A percentile compares a stretch with the other conserved stretches of the same genome.
Conservation (phyloP, 2,888 invertebrate species). For the Patella caerulea region DNA sequence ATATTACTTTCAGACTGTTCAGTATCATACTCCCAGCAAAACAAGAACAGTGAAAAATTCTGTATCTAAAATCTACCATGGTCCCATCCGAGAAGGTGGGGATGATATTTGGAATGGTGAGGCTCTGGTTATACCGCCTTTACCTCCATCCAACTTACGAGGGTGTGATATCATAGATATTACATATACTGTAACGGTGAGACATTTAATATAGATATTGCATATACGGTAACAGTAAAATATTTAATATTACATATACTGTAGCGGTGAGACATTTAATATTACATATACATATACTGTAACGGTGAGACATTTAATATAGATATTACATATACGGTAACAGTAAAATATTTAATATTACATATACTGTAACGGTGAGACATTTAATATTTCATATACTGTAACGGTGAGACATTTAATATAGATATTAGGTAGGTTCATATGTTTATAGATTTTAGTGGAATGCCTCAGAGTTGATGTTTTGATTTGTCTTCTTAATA, state of each 20-base stretch:
- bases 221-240: no score
- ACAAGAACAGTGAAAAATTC: background rate
- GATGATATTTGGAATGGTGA: slow-evolving; percentile 90
- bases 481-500: no score
- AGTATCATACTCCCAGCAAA: slow-evolving; percentile 12
- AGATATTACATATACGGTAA: no score
- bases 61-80: slow-evolving; percentile 74
- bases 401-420: no score
- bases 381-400: no score
- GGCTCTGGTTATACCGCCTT: slow-evolving; percentile 90
- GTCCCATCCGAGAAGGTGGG: slow-evolving; percentile 86
- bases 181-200: slow-evolving; percentile 76
- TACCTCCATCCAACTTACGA: slow-evolving; percentile 93
- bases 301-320: no score
- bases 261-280: no score
- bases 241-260: background rate
- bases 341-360: slow-evolving; percentile 75
- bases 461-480: no score
- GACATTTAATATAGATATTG: background rate
- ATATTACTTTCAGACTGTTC: background rate
- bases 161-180: slow-evolving; percentile 94
- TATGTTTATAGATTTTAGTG: no score
- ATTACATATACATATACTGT: no score
- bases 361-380: slow-evolving; percentile 75
- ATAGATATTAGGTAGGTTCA: no score